A percentile compares a stretch with the other conserved stretches of the same genome.
Evolutionary conservation across 2,113 vertebrate genomes (phyloP).

Genomic region (Colinus virginianus): DNA sequence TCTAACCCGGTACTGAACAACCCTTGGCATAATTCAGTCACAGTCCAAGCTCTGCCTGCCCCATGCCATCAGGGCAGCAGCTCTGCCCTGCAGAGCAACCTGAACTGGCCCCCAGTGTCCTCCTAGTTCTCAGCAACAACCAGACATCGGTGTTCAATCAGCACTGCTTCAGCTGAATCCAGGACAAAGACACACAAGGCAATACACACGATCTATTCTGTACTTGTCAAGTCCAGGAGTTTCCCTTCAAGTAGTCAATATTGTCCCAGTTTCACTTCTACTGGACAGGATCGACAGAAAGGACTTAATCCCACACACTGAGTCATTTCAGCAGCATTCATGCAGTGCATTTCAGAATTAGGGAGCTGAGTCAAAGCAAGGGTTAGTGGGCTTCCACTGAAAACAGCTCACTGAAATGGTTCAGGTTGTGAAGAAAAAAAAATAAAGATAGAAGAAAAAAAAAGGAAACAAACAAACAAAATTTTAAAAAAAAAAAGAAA

Average conservation of each 20-base stretch:
- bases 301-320: accelerated
- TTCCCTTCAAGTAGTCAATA: neutral
- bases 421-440: neutral
- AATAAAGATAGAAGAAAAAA: neutral
- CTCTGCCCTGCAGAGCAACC: too few species aligned
- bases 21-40: too few species aligned
- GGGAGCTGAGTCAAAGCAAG: neutral
- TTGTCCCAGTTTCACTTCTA: neutral
- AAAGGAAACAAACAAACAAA: neutral
- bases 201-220: neutral
- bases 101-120: too few species aligned
- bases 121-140: too few species aligned
- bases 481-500: neutral
- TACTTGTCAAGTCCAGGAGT: neutral
- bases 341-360: neutral
- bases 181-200: neutral
- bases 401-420: neutral
- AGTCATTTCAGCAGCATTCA: neutral
- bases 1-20: too few species aligned
- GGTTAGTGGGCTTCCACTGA: neutral
- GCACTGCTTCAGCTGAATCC: too few species aligned
- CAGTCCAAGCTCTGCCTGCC: too few species aligned
- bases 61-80: too few species aligned
- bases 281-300: neutral
- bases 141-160: too few species aligned